Percentiles rank a stretch among this genome's conserved stretches.
These are phyloP conservation scores for Hyposmocoma kahamanoa DNA, from an alignment of 1,140 invertebrate species.

Conservation along the genomic window DNA sequence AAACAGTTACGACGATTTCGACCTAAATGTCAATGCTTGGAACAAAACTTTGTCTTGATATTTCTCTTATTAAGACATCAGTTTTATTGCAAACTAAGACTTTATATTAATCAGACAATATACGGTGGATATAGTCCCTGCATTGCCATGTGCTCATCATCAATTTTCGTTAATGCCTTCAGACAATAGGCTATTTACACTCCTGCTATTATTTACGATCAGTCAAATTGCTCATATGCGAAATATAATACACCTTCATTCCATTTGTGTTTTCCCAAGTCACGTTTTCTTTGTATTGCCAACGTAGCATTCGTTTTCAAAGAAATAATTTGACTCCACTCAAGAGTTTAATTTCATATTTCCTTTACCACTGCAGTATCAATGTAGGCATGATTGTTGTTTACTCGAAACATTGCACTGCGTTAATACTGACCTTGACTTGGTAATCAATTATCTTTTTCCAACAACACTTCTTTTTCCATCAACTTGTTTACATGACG, in stretches of 20 bases:
- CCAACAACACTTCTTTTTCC: too few relatives aligned
- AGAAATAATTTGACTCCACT: not conserved
- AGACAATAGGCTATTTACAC: constrained; percentile 32
- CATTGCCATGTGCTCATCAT: constrained; percentile 19
- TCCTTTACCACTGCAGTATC: too few relatives aligned
- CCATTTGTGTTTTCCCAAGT: constrained; percentile 8
- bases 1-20: constrained; percentile 48
- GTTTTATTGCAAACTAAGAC: constrained; percentile 22
- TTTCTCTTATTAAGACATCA: constrained; percentile 11
- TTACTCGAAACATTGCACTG: too few relatives aligned
- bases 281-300: constrained; percentile 14
- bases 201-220: constrained; percentile 20
- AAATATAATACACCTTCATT: constrained; percentile 15
- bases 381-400: too few relatives aligned
- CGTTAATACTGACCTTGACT: too few relatives aligned
- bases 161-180: constrained; percentile 31
- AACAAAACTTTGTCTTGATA: constrained; percentile 12
- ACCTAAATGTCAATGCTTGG: constrained; percentile 31
- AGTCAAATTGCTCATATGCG: constrained; percentile 16
- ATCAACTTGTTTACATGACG: too few relatives aligned
- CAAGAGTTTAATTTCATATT: too few relatives aligned
- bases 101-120: constrained; percentile 18
- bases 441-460: too few relatives aligned
- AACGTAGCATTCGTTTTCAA: too few relatives aligned
- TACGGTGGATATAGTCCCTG: constrained; percentile 29